phyloP scores from a whole-genome alignment of 2,113 vertebrate genomes.

The Lichenostomus cassidix region DNA sequence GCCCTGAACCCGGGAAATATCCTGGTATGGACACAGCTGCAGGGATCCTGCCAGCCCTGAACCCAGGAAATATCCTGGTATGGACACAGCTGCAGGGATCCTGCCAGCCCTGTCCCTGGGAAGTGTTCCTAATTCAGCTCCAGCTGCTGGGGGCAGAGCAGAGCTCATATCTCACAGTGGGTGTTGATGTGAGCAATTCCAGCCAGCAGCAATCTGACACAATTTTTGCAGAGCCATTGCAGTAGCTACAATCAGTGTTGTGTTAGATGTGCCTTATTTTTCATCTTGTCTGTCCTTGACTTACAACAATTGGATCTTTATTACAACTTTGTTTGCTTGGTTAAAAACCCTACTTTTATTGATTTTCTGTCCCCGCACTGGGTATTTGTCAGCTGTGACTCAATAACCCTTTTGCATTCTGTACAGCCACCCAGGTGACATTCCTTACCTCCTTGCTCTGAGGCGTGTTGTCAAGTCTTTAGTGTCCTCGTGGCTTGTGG shows the following conservation, averaged over 20 bases:
- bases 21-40: not conserved
- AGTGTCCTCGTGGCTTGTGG: not conserved
- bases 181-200: not conserved
- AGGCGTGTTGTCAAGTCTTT: accelerated
- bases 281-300: not conserved
- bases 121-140: not conserved
- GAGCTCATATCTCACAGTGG: not conserved
- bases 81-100: not conserved
- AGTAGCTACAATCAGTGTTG: not conserved
- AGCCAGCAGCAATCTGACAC: not conserved
- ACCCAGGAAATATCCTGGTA: not conserved
- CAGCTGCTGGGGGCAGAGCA: not conserved
- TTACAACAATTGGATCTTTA: not conserved
- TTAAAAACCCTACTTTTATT: not conserved
- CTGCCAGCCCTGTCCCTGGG: not conserved
- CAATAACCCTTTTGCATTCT: not conserved
- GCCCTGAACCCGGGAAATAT: not conserved
- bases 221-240: not conserved
- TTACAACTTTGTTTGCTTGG: not conserved
- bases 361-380: not conserved
- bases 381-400: not conserved
- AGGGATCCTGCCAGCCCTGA: not conserved
- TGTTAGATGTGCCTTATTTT: not conserved
- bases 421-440: not conserved
- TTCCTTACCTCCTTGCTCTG: not conserved